These are phyloP conservation scores for Lepidotrigona ventralis DNA, from an alignment of 1,140 invertebrate genomes.

Conservation along the genomic window DNA sequence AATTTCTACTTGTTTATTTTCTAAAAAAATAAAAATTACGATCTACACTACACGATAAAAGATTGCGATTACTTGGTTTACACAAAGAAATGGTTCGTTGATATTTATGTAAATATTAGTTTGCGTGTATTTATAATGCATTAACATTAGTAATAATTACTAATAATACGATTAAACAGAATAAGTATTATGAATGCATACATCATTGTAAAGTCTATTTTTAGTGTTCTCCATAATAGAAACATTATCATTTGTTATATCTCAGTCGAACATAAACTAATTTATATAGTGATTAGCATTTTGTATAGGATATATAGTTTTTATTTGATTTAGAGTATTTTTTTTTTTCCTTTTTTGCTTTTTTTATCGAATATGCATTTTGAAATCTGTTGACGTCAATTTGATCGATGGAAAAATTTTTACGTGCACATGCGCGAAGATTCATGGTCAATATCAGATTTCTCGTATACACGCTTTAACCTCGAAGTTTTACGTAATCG, in stretches of 20 bases:
- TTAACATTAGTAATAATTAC: background rate
- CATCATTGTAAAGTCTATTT: conserved; percentile 3
- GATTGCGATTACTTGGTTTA: conserved; percentile 5
- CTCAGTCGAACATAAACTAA: background rate
- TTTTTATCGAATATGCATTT: conserved; percentile 8
- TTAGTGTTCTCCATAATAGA: background rate
- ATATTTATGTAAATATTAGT: conserved; percentile 18
- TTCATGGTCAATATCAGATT: conserved; percentile 27
- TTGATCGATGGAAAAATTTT: conserved; percentile 10
- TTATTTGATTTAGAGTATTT: background rate
- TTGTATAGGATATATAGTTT: background rate
- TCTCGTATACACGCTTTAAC: conserved; percentile 11
- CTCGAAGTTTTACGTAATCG: conserved; percentile 5
- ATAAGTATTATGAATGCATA: conserved; percentile 10
- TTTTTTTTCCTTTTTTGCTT: background rate
- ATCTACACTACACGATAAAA: background rate
- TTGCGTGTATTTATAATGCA: conserved; percentile 23
- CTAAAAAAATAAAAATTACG: background rate
- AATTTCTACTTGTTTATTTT: background rate
- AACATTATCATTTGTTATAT: background rate
- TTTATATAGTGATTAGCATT: background rate
- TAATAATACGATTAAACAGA: conserved; percentile 17
- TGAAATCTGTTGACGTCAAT: conserved; percentile 19
- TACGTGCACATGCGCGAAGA: conserved; percentile 16
- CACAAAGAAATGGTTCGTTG: background rate